Conservation (phyloP, 1,140 invertebrate genomes). For the Subanguina moxae region DNA sequence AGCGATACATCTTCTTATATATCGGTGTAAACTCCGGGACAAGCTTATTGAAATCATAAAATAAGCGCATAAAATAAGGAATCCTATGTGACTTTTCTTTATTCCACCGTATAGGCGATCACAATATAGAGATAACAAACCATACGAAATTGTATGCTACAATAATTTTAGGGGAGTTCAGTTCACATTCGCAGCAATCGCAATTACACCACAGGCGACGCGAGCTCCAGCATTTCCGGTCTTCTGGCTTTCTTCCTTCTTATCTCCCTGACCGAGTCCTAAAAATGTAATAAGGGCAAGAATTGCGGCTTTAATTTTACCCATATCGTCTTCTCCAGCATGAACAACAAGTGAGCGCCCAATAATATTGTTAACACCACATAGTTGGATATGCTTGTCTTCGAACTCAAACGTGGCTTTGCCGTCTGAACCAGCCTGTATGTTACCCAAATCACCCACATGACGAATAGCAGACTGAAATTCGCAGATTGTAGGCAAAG, state of each 20-base stretch:
- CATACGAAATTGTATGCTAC: too few species aligned
- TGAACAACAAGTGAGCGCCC: slow-evolving; percentile 66
- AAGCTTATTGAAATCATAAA: too few species aligned
- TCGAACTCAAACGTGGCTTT: slow-evolving; percentile 72
- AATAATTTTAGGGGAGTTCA: too few species aligned
- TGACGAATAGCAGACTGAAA: slow-evolving; percentile 69
- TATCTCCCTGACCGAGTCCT: slow-evolving; percentile 76
- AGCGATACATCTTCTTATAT: too few species aligned
- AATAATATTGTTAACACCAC: slow-evolving; percentile 48
- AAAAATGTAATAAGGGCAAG: neutral
- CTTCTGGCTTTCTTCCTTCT: slow-evolving; percentile 72
- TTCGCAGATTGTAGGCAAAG: neutral
- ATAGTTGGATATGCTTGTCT: slow-evolving; percentile 72
- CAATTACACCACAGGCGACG: slow-evolving; percentile 94
- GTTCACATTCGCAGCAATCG: too few species aligned
- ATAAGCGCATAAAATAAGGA: too few species aligned
- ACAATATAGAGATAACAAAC: too few species aligned
- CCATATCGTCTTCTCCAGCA: slow-evolving; percentile 88
- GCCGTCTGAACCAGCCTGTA: slow-evolving; percentile 63
- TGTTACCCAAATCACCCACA: slow-evolving; percentile 83
- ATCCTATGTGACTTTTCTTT: too few species aligned
- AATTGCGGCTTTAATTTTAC: slow-evolving; percentile 13
- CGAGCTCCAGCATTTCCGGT: slow-evolving; percentile 95
- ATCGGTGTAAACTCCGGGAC: too few species aligned
- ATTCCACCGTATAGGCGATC: too few species aligned